Evolutionary conservation across 2,888 invertebrate species (phyloP).

Genomic region (Laspeyria flexula): DNA sequence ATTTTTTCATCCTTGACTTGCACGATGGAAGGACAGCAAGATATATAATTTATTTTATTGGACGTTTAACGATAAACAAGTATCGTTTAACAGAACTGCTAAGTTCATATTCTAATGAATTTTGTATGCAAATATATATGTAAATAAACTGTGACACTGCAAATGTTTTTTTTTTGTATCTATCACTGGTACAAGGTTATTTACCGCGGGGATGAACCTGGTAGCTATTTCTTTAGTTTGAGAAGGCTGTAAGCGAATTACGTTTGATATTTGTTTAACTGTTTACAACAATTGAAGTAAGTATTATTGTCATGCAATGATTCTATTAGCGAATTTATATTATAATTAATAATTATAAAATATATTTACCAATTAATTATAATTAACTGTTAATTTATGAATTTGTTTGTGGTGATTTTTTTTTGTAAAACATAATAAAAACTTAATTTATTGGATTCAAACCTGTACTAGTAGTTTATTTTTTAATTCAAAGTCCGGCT

Average conservation of each 20-base stretch:
- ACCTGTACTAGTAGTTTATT: neutral
- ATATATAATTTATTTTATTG: neutral
- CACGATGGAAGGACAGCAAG: neutral
- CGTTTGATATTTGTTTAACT: neutral
- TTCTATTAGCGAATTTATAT: too few species aligned
- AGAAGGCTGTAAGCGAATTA: neutral
- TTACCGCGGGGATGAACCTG: constrained; percentile 41
- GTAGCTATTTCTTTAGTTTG: neutral
- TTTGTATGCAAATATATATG: constrained; percentile 14
- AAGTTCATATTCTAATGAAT: neutral
- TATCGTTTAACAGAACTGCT: too few species aligned
- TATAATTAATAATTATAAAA: too few species aligned
- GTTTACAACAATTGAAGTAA: neutral
- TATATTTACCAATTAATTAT: too few species aligned
- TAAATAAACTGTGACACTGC: constrained; percentile 22
- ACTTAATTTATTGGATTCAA: neutral
- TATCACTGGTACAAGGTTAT: constrained; percentile 24
- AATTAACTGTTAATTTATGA: too few species aligned
- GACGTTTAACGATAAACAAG: too few species aligned
- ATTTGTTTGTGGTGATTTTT: too few species aligned
- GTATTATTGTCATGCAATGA: neutral
- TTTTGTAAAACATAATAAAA: neutral
- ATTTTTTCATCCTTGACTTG: too few species aligned
- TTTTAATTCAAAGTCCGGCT: neutral
- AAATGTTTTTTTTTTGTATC: constrained; percentile 14